Conservation (phyloP, 92 coral and sea anemone species). For the Desmophyllum pertusum region DNA sequence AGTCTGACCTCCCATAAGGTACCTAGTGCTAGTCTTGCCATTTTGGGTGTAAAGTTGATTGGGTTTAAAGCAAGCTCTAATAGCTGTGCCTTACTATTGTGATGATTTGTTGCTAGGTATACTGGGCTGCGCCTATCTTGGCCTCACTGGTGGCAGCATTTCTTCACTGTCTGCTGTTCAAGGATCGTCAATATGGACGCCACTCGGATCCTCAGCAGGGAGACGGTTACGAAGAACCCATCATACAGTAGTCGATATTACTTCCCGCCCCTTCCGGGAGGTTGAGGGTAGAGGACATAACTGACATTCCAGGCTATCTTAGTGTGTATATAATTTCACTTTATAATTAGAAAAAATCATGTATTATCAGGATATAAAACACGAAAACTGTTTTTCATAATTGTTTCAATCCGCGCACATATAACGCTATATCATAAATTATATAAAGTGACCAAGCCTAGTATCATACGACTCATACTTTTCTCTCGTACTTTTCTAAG, state of each 20-base stretch:
- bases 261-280: too few species aligned
- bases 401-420: too few species aligned
- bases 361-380: background rate
- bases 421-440: too few species aligned
- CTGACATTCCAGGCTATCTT: background rate
- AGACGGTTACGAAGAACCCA: slow-evolving; percentile 19
- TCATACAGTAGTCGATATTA: background rate
- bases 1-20: too few species aligned
- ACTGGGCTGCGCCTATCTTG: slow-evolving; percentile 74
- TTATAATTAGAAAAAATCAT: background rate
- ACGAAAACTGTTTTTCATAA: too few species aligned
- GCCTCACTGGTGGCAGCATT: slow-evolving; percentile 70
- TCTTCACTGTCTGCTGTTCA: slow-evolving; percentile 66
- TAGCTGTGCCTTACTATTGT: background rate
- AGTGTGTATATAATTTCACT: background rate
- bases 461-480: too few species aligned
- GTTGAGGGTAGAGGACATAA: too few species aligned
- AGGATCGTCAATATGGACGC: background rate
- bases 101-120: slow-evolving; percentile 45
- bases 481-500: too few species aligned
- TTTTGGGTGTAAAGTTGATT: too few species aligned
- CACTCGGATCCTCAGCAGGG: background rate
- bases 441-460: too few species aligned
- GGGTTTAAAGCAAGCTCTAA: too few species aligned
- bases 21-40: too few species aligned